Base-by-base conservation (phyloP, 2,113 vertebrate species). In the Anser cygnoides region DNA sequence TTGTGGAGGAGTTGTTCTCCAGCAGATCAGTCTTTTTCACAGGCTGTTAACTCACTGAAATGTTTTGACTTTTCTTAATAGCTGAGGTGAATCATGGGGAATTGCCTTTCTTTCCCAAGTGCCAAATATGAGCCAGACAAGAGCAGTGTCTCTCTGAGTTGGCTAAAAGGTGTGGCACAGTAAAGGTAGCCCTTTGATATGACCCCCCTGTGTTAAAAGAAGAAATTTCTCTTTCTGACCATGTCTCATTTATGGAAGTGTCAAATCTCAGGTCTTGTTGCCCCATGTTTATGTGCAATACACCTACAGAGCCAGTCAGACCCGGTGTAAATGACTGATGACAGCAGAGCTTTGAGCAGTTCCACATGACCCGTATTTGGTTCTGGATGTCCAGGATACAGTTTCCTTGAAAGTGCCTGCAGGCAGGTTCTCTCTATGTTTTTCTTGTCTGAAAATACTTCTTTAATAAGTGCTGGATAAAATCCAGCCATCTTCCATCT, bases 101-200 rank as follows among this genome's bases (percentile, higher is more conserved):
- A 94, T 65, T 93, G 44, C 33, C 63, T 92, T 93, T 95, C 87
- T 95, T 96, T 96, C 63, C 74, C 63, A 86, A 97, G 92, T 41
- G 83, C 74, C 6, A 93, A 92, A 96, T 96, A 79, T 39, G 96
- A 96, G 63, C 74, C 92, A 97, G 95, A 41, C 0, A 96, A 92
- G 6, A 21, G 77, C 61, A 94, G 57, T 23, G 62, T 93, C 93
- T 97, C 39, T 71, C 90, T 95, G 90, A 97, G 84, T 63, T 92
- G 88, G 63, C 84, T 93, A 89, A 97, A 97, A 97, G 84, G 79
- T 54, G 79, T 67, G 91, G 87, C 81, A 96, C 84, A 95, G 61
- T 78, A 95, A 92, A 97, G 70, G 76, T 4, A 76, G 75, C 84
- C 72, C 29, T 54, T 71, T 89, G 43, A 39, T 72, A 35, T 6